phyloP scores from a whole-genome alignment of 2,797 vertebrate genomes.

The Sarcophilus harrisii region DNA sequence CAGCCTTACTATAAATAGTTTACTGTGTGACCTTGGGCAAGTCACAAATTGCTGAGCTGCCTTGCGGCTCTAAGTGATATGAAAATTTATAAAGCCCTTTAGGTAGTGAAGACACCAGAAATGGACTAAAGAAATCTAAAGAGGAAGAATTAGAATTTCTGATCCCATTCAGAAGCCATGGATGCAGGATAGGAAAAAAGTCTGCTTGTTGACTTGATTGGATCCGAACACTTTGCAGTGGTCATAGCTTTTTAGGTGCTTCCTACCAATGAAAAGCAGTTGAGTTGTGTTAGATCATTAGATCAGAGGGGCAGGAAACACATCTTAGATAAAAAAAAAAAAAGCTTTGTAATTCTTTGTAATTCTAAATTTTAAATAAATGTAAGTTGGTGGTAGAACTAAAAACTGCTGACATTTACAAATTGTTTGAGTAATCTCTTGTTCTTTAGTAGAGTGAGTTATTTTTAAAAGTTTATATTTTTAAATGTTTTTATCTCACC shows the following conservation, averaged over 20 bases:
- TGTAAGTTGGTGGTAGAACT: background rate
- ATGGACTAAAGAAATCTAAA: background rate
- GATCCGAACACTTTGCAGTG: background rate
- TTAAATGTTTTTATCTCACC: constrained; percentile 31
- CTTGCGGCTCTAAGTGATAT: background rate
- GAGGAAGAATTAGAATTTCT: background rate
- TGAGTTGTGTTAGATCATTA: background rate
- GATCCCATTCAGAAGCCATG: background rate
- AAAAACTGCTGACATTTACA: background rate
- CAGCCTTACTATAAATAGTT: background rate
- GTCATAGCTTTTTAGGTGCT: background rate
- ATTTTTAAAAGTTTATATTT: constrained; percentile 2
- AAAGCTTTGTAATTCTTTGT: background rate
- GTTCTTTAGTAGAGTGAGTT: background rate
- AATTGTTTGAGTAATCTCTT: constrained; percentile 19
- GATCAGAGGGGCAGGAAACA: background rate
- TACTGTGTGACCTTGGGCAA: background rate
- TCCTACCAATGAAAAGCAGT: constrained; percentile 42
- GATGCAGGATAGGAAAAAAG: background rate
- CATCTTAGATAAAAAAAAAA: background rate
- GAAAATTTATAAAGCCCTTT: background rate
- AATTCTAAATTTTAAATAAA: background rate
- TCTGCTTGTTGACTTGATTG: constrained; percentile 26
- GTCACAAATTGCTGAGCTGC: background rate
- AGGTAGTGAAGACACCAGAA: background rate